Base-by-base conservation (phyloP, 2,888 invertebrate genomes). In the Drosophila quinaria region DNA sequence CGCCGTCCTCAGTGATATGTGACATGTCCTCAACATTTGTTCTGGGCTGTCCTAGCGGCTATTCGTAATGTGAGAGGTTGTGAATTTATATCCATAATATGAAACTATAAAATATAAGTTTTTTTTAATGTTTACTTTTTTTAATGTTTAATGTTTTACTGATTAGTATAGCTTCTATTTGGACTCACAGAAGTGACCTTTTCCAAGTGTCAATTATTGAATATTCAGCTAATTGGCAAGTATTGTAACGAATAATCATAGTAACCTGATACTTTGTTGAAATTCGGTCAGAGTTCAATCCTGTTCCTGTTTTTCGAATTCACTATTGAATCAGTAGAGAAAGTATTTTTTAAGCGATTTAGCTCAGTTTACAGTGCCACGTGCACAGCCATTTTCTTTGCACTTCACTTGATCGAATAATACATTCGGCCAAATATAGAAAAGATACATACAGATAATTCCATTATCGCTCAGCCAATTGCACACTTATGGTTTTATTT, bases 401-500 rank as follows among this genome's bases (percentile, higher is more conserved):
- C 67, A 51, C 33, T 54, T 81, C 69, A 81, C 67, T 81, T 79
- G 50, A 78, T 66, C 69, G 59, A 47, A 61, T 67, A 70, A 51
- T 44, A 44, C 44, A 42, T 10, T 35, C 29, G 13, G 65, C 13
- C 47, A 6, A 41, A 9, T 52, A 31, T 41, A 35, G 10, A 61
- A 31, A 59, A 33, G 17, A 22, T 17, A 54, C 60, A 62, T 31
- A 51, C 58, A 60, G 41, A 62, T 66, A 68, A 82, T 78, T 88
- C 85, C 62, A 82, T 75, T 85, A 67, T 55, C 58, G 63, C 60
- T 79, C 68, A 75, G 82, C 72, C 86, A 88, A 86, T 86, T 84
- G 80, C 78, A 80, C 83, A 80, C 58, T 72, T 78, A 87, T 78
- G 78, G 82, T 83, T 78, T 86, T 83, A 78, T 80, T 83, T 76